Percentiles rank a stretch among this genome's conserved stretches.
These are phyloP conservation scores for Ephialtes manifestator DNA, from an alignment of 2,888 invertebrate genomes.

Conservation along the genomic window DNA sequence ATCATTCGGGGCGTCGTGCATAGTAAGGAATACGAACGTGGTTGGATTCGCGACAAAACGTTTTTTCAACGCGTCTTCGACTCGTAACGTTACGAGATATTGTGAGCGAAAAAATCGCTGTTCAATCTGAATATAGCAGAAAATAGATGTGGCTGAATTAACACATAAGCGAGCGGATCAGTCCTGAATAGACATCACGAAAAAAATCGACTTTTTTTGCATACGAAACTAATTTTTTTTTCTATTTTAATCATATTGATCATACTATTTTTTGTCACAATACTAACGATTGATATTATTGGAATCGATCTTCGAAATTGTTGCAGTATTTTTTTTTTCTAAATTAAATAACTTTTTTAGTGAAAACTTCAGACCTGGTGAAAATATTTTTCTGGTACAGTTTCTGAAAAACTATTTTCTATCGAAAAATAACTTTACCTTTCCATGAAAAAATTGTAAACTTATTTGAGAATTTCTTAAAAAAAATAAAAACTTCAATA, in stretches of 20 bases:
- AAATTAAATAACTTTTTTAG: no score
- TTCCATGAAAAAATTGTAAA: no score
- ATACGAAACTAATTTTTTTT: neutral
- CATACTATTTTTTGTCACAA: no score
- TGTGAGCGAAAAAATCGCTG: neutral
- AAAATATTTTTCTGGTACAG: no score
- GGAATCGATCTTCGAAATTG: neutral
- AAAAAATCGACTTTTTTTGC: neutral
- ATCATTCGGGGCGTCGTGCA: conserved; percentile 38
- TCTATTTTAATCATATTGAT: neutral
- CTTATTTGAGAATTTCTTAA: no score
- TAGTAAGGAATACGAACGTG: conserved; percentile 16
- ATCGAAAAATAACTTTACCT: no score
- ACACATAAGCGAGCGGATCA: neutral
- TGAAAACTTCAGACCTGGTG: no score
- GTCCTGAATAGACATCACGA: neutral
- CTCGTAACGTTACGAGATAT: conserved; percentile 20
- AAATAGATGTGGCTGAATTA: neutral
- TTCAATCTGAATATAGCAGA: conserved; percentile 16
- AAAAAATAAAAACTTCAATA: no score
- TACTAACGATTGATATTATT: neutral
- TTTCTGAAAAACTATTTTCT: no score
- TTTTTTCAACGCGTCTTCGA: conserved; percentile 10
- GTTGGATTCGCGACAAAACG: neutral
- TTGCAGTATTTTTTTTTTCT: no score